Evolutionary conservation across 1,140 invertebrate genomes (phyloP), one percentile per base, ranked within the genome.

Genomic region (Zaprionus taronus): DNA sequence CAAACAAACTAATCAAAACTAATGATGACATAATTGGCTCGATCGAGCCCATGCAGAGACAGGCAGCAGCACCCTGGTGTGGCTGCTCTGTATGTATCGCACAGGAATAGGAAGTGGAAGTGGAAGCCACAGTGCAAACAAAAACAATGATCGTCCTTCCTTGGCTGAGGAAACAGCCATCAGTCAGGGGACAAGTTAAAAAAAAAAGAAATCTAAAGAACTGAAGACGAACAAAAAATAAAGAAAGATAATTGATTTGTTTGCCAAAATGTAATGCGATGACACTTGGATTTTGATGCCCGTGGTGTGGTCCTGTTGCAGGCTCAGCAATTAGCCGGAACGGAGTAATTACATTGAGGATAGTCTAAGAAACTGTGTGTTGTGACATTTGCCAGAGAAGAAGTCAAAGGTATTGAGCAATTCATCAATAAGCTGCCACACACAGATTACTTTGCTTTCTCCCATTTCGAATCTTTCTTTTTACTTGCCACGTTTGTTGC

Each of bases 21-120:
- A 90, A 90, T 90, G 85, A 90, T 90, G 85, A 85, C 85, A 90
- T 90, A 85, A 90, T 90, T 90, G 85, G 75, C 81, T 89, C 79
- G 71, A 81, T 86, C 57, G 63, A 28, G 36, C 64, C 72, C 34
- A 75, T 38, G 71, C 53, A 69, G 65, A 72, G 68, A 53, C 70
- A 79, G 71, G 17, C 57, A 62, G 60, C 14, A 49, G 41, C 44
- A 49, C 44, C 44, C 44, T 20, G 17, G 17, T 49, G 44, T 49
- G 36, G 38, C 44, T 51, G 56, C 34, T 22, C 47, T 55, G 38
- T 65, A 31, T 34, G 17, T 24, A 20, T 34, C 5, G n/a, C 14
- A 55, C 63, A 63, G 57, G 57, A 63, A 77, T 63, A 76, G 64
- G 64, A 67, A 67, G 34, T 64, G 26, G 83, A 61, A 69, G 61